Percentiles rank a stretch among this genome's conserved stretches.
Evolutionary conservation across 2,888 invertebrate species (phyloP).

Genomic region (Epinotia demarniana): DNA sequence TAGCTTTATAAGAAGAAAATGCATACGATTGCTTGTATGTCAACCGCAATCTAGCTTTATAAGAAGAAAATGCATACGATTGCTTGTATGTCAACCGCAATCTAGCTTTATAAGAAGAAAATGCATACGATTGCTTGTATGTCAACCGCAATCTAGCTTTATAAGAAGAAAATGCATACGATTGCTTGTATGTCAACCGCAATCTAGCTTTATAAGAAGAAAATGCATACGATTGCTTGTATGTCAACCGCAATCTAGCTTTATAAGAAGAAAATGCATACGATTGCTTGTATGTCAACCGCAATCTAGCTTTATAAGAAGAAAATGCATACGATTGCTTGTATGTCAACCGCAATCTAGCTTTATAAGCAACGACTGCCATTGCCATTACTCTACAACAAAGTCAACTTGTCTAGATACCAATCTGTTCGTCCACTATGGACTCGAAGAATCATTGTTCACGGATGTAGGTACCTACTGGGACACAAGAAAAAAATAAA

Average conservation of each 20-base stretch:
- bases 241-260: neutral
- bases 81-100: neutral
- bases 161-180: neutral
- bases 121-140: neutral
- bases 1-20: neutral
- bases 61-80: neutral
- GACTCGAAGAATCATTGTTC: slow-evolving; percentile 1
- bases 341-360: neutral
- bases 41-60: neutral
- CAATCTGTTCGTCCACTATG: neutral
- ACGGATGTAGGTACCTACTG: neutral
- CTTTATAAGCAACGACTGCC: neutral
- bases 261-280: neutral
- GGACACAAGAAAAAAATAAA: neutral
- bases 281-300: neutral
- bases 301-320: neutral
- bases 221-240: neutral
- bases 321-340: neutral
- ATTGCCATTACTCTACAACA: neutral
- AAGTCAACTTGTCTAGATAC: slow-evolving; percentile 4
- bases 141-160: neutral
- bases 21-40: neutral
- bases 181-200: neutral
- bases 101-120: neutral
- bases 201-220: neutral